Base-by-base conservation (phyloP, 1,140 invertebrate genomes). In the Diachasma alloeum region DNA sequence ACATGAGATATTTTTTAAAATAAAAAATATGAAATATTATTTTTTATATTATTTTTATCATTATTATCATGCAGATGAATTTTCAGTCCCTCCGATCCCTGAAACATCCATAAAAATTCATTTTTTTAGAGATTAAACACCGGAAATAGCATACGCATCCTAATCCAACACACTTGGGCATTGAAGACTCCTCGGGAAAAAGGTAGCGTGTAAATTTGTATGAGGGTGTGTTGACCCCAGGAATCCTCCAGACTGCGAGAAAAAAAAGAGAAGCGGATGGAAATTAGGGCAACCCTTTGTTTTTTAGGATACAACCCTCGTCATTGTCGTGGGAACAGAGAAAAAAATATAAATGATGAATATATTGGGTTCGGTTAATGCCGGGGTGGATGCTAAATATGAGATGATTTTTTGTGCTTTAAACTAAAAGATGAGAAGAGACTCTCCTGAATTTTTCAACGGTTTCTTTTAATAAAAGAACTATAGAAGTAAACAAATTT, bases 321-420 rank as follows among this genome's bases (percentile, higher is more conserved):
- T 83, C 78, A 85, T 80, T 84, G 82, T 84, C 86, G 86, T 87
- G 86, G 84, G 87, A 87, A 88, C 80, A 78, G 81, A 80, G 81
- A 76, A 79, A 66, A 26, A 36, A 56, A 42, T 70, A 17, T 70
- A 17, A 31, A 31, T 31, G 31, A 31, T 53, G 48, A 66, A 59
- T 59, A 59, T 59, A 59, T 59, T 59, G 53, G 53, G 31, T 31
- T 31, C 31, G 31, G 31, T 31, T 59, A 59, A 59, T 59, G 53
- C 17, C 4, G 53, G 19, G 53, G 44, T 46, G 44, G 3, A 46
- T 46, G 44, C 44, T 46, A 46, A 46, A 46, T 46, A 46, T 46
- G 9, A 11, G 44, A 31, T n/a, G 44, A 15, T 46, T 46, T 46
- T 46, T 46, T 11, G n/a, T 46, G 44, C 2, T 15, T 46, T 11